Evolutionary conservation across 2,888 invertebrate species (phyloP), one percentile per base, ranked within the genome.

Genomic region (Scrobipalpa costella): DNA sequence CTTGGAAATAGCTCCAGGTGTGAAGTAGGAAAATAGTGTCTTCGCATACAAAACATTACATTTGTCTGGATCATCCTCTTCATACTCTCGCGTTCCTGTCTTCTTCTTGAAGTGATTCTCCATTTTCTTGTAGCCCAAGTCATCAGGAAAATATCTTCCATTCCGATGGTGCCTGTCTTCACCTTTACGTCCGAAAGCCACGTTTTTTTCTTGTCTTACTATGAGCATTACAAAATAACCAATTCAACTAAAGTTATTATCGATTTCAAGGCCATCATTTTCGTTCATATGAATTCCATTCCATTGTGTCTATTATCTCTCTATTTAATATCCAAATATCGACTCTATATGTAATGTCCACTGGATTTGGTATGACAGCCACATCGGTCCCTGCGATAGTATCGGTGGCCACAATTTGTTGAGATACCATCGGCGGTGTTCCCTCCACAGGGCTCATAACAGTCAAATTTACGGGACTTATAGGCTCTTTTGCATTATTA

Each of bases 381-480:
- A 85, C 82, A 84, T 68, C 66, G 62, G 34, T 61, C 70, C 67
- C 60, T 27, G 47, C 34, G 83, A 83, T 84, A 82, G 55, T 64
- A 83, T 84, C 84, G 50, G 63, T 64, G 70, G 64, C 71, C 73
- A 74, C 72, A 57, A 57, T 57, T 57, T 57, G 36, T 19, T 9
- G 9, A 7, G 57, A 57, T 57, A 57, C 9, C 38, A 57, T 57
- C 57, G 34, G 33, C 55, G n/a, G 27, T 8, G 55, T n/a, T 17
- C 15, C 36, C 57, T 57, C 38, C 15, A 34, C 57, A 80, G 68
- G 73, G 77, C 71, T 81, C 79, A 79, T 83, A 78, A 80, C 78
- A 75, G 81, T 84, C 82, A 81, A 83, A 82, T 81, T 82, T 78
- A 75, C 77, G 58, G 57, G 55, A 36, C 60, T 50, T 19, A 34